These are phyloP conservation scores for Gymnoscopelus microlampas DNA, from an alignment of 2,797 vertebrate genomes.

Conservation along the genomic window DNA sequence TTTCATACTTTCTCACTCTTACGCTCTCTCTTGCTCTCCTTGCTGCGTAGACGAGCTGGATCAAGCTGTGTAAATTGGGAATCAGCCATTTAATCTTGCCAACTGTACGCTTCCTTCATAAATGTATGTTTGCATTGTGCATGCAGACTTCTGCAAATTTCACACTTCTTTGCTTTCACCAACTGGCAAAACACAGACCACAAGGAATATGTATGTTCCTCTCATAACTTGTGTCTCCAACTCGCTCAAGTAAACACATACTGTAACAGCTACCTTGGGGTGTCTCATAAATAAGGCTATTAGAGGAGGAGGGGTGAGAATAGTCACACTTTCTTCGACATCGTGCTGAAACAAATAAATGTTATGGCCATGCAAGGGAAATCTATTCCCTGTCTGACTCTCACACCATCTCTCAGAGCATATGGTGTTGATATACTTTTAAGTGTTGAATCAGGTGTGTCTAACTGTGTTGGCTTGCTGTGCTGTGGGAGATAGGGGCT, in stretches of 20 bases:
- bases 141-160: constrained; percentile 20
- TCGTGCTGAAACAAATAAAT: constrained; percentile 11
- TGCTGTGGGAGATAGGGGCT: constrained; percentile 6
- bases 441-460: constrained; percentile 42
- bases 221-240: constrained; percentile 32
- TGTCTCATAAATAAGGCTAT: constrained; percentile 42
- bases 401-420: constrained; percentile 16
- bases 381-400: constrained; percentile 19
- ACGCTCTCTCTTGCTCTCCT: constrained; percentile 17
- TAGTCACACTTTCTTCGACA: constrained; percentile 58
- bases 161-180: constrained; percentile 17
- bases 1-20: constrained; percentile 31
- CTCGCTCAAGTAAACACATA: background rate
- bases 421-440: constrained; percentile 40
- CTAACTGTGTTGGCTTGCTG: constrained; percentile 15
- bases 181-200: constrained; percentile 20
- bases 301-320: constrained; percentile 60
- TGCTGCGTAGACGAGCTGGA: constrained; percentile 35
- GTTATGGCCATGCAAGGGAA: constrained; percentile 25
- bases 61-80: constrained; percentile 37
- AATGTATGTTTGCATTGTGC: background rate
- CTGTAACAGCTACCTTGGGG: background rate
- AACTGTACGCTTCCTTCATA: constrained; percentile 26
- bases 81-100: constrained; percentile 35
- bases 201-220: constrained; percentile 21